phyloP scores from a whole-genome alignment of 2,888 invertebrate genomes.

The Caenorhabditis wallacei region DNA sequence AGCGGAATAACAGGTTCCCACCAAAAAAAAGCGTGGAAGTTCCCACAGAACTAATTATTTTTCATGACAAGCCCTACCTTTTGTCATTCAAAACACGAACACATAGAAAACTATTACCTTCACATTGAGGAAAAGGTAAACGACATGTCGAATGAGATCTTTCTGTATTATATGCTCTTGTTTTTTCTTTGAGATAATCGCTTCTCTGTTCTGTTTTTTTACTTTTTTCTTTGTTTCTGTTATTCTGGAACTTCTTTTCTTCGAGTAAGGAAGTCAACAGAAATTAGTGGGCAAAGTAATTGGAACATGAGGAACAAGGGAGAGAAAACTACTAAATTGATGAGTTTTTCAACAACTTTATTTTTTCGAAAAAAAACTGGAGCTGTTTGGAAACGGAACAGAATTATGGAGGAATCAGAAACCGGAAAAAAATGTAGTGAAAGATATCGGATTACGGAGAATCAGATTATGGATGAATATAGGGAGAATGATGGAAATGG shows the following conservation, averaged over 20 bases:
- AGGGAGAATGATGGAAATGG: neutral
- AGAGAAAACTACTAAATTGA: too few species aligned
- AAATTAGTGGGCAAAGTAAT: constrained; percentile 38
- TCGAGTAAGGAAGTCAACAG: constrained; percentile 10
- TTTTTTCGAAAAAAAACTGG: neutral
- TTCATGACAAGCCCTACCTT: neutral
- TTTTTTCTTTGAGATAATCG: constrained; percentile 33
- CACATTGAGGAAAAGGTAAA: constrained; percentile 19
- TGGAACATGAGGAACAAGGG: constrained; percentile 31
- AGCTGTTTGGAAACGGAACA: neutral
- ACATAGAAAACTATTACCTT: constrained; percentile 5
- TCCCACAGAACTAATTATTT: constrained; percentile 27
- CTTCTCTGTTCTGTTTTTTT: constrained; percentile 1
- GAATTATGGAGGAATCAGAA: neutral
- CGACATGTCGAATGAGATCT: constrained; percentile 8
- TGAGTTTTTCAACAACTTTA: neutral
- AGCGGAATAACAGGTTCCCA: neutral
- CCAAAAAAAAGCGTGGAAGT: neutral
- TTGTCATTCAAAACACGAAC: neutral
- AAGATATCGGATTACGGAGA: neutral
- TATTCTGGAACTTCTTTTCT: neutral
- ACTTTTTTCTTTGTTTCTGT: neutral
- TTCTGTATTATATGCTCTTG: constrained; percentile 5
- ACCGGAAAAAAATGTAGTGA: constrained; percentile 2
- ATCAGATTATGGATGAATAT: constrained; percentile 1